Evolutionary conservation across 53 echinoderm and acorn worm genomes (phyloP), one percentile per base, ranked within the genome.

Genomic region (Pentamera pediparva): DNA sequence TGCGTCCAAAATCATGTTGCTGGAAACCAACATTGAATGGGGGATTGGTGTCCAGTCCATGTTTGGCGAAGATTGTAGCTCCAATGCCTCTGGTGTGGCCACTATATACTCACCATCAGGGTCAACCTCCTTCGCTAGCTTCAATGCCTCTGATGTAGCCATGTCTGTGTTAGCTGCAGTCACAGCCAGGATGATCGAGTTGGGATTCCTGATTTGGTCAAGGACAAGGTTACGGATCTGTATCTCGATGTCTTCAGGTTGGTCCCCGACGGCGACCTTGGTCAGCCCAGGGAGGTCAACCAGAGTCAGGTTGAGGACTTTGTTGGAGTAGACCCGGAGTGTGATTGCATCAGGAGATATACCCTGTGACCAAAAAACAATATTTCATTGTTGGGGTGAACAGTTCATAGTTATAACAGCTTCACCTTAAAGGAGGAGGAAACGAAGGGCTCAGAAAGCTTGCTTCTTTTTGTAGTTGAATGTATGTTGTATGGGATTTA

Each of bases 81-180:
- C n/a, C n/a, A n/a, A n/a, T n/a, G n/a, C n/a, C n/a, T n/a, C n/a
- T n/a, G n/a, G n/a, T n/a, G n/a, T n/a, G n/a, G n/a, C n/a, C n/a
- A n/a, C n/a, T n/a, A n/a, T n/a, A 36, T 36, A 61, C 81, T 21
- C 76, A 92, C 92, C 98, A 75, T 98, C 98, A 48, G 98, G 98
- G 59, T 98, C 98, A n/a, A 85, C 85, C 52, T 98, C 85, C 57
- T 88, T 98, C 11, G 98, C 81, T 37, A 98, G 75, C 78, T 91
- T 98, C 59, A 92, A 82, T 11, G 98, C 83, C 54, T 98, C 98
- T 32, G 98, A 98, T 2, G 98, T 98, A 9, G 98, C 98, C 88
- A 98, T 88, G 76, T 98, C 98, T 61, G 98, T 91, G 82, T 98
- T 98, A 22, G 98, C 98, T 2, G 98, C 87, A 10, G 98, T 88